phyloP scores from a whole-genome alignment of 2,888 invertebrate genomes.

The Serrognathus titanus region DNA sequence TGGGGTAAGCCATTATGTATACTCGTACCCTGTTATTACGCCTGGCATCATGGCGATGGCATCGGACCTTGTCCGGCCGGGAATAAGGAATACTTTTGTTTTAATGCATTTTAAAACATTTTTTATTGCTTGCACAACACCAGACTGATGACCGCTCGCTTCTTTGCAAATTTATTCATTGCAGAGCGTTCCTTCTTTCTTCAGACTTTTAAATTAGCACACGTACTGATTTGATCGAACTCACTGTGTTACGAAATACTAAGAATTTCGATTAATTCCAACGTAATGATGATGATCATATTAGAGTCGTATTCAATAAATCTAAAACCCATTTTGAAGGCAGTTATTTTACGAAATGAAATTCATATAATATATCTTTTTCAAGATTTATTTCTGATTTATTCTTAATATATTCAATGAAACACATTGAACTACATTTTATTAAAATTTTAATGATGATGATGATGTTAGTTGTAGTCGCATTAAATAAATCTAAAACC shows the following conservation, averaged over 20 bases:
- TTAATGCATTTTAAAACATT: constrained; percentile 43
- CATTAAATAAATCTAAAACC: background rate
- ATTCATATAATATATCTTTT: too few relatives aligned
- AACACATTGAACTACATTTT: too few relatives aligned
- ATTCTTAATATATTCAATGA: too few relatives aligned
- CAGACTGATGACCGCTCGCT: background rate
- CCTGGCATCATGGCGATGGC: constrained; percentile 18
- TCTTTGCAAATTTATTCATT: constrained; percentile 3
- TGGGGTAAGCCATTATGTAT: constrained; percentile 49
- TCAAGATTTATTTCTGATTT: too few relatives aligned
- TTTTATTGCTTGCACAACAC: constrained; percentile 11
- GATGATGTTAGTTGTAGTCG: background rate
- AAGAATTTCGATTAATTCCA: too few relatives aligned
- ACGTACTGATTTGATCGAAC: too few relatives aligned
- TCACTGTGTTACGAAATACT: too few relatives aligned
- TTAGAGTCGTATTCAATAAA: too few relatives aligned
- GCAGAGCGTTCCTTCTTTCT: background rate
- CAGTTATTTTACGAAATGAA: too few relatives aligned
- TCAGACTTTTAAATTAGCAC: background rate
- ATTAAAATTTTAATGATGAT: too few relatives aligned
- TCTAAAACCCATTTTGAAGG: too few relatives aligned
- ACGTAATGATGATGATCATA: too few relatives aligned
- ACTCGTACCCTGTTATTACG: constrained; percentile 49
- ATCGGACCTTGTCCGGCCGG: constrained; percentile 29
- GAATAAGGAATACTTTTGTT: constrained; percentile 33